A percentile compares a stretch with the other conserved stretches of the same genome.
These are phyloP conservation scores for Melanotaenia nigrans DNA, from an alignment of 2,797 vertebrate genomes.

Conservation along the genomic window DNA sequence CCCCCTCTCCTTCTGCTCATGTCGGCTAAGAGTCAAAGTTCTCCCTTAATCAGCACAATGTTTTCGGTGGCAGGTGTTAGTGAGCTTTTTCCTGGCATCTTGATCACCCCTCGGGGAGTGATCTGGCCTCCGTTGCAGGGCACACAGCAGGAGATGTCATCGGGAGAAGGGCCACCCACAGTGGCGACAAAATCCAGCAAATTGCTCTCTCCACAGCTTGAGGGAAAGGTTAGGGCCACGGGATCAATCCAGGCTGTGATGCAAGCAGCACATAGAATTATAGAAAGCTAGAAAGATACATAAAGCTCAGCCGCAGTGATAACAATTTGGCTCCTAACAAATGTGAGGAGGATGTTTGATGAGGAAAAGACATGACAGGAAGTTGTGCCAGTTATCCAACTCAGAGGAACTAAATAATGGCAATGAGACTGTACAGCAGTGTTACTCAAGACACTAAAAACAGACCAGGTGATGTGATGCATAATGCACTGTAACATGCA, in stretches of 20 bases:
- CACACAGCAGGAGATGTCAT: constrained; percentile 71
- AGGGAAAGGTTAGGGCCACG: constrained; percentile 66
- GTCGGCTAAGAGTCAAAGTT: constrained; percentile 72
- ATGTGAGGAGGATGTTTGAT: constrained; percentile 1
- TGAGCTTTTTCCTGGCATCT: constrained; percentile 67
- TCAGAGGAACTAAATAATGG: neutral
- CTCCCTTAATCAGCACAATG: constrained; percentile 81
- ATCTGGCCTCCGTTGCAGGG: constrained; percentile 63
- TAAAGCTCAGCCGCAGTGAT: constrained; percentile 20
- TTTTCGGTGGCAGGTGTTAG: constrained; percentile 79
- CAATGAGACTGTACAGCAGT: neutral
- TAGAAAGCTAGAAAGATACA: constrained; percentile 18
- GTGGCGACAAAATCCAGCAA: constrained; percentile 81
- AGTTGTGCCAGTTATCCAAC: neutral
- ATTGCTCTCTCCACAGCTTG: constrained; percentile 72
- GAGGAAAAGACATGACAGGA: neutral
- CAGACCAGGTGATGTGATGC: neutral
- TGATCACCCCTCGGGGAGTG: constrained; percentile 74
- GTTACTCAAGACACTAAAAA: neutral
- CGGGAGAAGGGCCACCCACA: constrained; percentile 72
- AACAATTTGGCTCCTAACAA: constrained; percentile 7
- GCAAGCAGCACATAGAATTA: constrained; percentile 18
- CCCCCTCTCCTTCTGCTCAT: constrained; percentile 66
- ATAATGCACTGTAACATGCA: neutral
- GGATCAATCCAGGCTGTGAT: constrained; percentile 51